Base-by-base conservation (phyloP, 2,888 invertebrate species). In the Caenorhabditis wallacei region DNA sequence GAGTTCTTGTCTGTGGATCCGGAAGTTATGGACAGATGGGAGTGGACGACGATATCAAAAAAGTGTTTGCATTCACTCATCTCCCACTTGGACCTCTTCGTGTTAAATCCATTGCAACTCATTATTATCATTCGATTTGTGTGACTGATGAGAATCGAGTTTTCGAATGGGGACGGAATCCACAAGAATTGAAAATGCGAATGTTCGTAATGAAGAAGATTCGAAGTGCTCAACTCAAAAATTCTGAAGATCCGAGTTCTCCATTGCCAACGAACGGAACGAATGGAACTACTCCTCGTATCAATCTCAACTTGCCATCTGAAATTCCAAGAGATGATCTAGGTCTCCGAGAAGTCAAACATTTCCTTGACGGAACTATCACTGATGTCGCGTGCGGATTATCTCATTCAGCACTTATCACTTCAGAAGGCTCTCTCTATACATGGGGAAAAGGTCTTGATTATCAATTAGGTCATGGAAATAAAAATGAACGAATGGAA, bases 381-480 rank as follows among this genome's bases (percentile, higher is more conserved):
- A 74, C 54, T 1, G 53, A 54, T 11, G 56, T 91, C 10, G 87
- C 90, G 3, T 87, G 86, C 22, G 91, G 91, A 16, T 83, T 89
- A 8, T 88, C 87, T n/a, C 90, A 90, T 70, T 88, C 87, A 1
- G 90, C 88, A 3, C 66, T 89, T 1, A 71, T 90, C 53, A 90
- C 90, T 2, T 69, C 80, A 0, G 80, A 87, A 26, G 89, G 89
- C 56, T 76, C 85, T 7, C 72, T 91, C 18, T 91, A 86, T 70
- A 89, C 89, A 0, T 91, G 91, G 91, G 91, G 91, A 48, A 89
- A 88, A 82, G 84, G 80, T 22, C 80, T 89, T 37, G 90, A 91
- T 53, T 87, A 85, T 69, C 91, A 91, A 82, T 74, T 91, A 18
- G 91, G 91, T 5, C 85, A 89, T 30, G 90, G 89, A 0, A 87